These are phyloP conservation scores for Rhabdophis nuchalis DNA, from an alignment of 2,797 vertebrate genomes.

Conservation along the genomic window DNA sequence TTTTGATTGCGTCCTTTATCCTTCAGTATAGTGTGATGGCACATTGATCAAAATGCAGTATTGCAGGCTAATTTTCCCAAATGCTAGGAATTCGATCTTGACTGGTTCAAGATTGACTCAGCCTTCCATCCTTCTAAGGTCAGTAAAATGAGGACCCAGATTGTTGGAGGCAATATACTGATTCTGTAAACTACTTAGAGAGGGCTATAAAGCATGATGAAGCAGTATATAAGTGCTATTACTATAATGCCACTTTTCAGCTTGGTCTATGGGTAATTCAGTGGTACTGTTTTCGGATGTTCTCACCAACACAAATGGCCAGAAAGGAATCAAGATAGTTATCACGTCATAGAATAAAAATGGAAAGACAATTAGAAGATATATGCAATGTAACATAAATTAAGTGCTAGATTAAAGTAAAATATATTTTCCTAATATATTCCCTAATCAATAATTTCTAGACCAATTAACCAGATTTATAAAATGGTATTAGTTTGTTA, in stretches of 20 bases:
- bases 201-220: too few species aligned
- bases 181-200: too few species aligned
- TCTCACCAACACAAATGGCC: neutral
- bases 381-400: constrained; percentile 51
- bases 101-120: too few species aligned
- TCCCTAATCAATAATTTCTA: constrained; percentile 38
- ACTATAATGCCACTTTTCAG: neutral
- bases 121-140: too few species aligned
- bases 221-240: too few species aligned
- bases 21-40: neutral
- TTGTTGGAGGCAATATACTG: too few species aligned
- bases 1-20: neutral
- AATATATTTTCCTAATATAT: neutral
- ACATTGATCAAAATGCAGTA: too few species aligned
- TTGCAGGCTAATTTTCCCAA: too few species aligned
- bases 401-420: constrained; percentile 37
- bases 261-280: neutral
- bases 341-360: neutral
- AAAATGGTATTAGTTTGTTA: constrained; percentile 44
- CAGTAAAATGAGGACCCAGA: too few species aligned
- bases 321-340: neutral
- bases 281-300: neutral
- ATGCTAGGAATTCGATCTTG: too few species aligned
- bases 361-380: constrained; percentile 43
- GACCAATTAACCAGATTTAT: constrained; percentile 34